phyloP scores from a whole-genome alignment of 2,797 vertebrate species.

The Steatocranus sp. region DNA sequence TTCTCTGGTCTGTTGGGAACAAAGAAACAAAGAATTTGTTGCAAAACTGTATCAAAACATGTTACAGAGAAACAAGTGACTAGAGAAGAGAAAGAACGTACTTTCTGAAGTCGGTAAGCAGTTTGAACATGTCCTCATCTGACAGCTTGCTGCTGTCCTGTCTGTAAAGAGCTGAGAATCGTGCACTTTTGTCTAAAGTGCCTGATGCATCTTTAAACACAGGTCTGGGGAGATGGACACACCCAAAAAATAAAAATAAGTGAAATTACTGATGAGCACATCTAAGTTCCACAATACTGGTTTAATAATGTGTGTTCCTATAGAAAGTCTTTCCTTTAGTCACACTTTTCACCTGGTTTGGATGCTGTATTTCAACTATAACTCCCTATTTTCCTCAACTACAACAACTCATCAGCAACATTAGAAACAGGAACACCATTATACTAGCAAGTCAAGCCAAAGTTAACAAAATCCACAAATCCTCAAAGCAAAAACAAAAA shows the following conservation, averaged over 20 bases:
- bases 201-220: constrained; percentile 93
- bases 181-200: constrained; percentile 87
- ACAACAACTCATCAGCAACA: neutral
- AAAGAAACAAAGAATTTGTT: neutral
- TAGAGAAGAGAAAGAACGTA: constrained; percentile 56
- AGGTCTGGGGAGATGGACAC: constrained; percentile 66
- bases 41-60: neutral
- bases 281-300: neutral
- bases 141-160: constrained; percentile 97
- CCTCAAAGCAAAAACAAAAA: neutral
- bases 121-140: constrained; percentile 95
- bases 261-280: neutral
- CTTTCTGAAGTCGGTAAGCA: constrained; percentile 95
- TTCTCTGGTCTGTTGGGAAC: constrained; percentile 86
- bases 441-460: neutral
- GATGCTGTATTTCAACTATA: neutral
- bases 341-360: neutral
- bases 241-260: neutral
- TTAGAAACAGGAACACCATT: neutral
- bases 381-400: neutral
- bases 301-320: neutral
- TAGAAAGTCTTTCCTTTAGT: neutral
- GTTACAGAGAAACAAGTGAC: neutral
- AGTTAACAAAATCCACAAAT: neutral
- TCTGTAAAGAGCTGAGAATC: constrained; percentile 91